Base-by-base conservation (phyloP, 2,113 vertebrate genomes). In the Takifugu flavidus region DNA sequence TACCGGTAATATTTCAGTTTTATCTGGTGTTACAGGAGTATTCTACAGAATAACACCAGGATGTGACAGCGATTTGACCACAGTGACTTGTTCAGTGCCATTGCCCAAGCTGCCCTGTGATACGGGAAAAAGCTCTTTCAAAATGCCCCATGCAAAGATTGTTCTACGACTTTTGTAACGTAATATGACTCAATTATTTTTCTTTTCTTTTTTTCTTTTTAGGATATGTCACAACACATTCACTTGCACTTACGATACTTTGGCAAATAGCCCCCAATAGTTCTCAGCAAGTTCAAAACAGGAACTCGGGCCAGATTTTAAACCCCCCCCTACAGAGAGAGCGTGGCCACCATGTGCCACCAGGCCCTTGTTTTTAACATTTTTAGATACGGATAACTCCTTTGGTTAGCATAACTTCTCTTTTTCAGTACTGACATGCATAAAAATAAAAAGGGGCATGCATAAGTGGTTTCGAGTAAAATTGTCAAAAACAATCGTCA, bases 261-360 rank as follows among this genome's bases (percentile, higher is more conserved):
- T 47, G 56, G 49, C 44, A 66, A 29, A 1, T 0, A 2, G 15
- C 57, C 74, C 75, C 72, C 56, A 80, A 64, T 62, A 60, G 58
- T 89, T 86, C 75, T 77, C 68, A 87, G 72, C 86, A 84, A 77
- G 58, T 39, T 39, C 78, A 80, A 89, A 91, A 90, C 87, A 89
- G 90, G 89, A 92, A 90, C 79, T 84, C 39, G 62, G 7, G 68
- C 82, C 52, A 65, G 51, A 84, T 79, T 52, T 42, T 78, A 64
- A 59, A 61, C 81, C 82, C 75, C 87, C 71, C 87, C 89, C 88
- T 87, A 72, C 15, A 59, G 62, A 77, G 75, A 57, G 15, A 56
- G 15, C 56, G 58, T 83, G 45, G 6, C 13, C 45, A 2, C 13
- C 45, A n/a, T n/a, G 20, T 20, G 20, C 20, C 20, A 20, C 20